Base-by-base conservation (phyloP, 2,113 vertebrate species). In the Ranitomeya imitator region DNA sequence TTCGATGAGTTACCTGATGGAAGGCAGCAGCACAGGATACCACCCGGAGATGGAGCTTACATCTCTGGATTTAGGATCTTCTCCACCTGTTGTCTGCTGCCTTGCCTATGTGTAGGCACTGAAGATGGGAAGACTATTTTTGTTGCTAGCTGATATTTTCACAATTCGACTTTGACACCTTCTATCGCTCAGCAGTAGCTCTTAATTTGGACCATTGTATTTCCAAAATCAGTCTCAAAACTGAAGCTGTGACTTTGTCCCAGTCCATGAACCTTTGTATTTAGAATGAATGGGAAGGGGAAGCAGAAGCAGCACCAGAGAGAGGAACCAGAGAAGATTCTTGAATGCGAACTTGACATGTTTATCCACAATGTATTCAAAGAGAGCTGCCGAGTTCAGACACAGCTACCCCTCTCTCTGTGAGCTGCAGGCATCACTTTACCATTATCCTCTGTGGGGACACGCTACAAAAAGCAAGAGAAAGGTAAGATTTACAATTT, bases 371-470 rank as follows among this genome's bases (percentile, higher is more conserved):
- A 86, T 90, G 89, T 26, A 14, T 71, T 88, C 85, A 91, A 85
- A 45, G 89, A 73, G 63, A 85, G 74, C 90, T 93, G 87, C 1
- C 6, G 90, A 87, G 85, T 91, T 54, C 88, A 91, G 88, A 91
- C 92, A 92, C 92, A 90, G 74, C 90, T 92, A 90, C 92, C 89
- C 88, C 85, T 92, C 91, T 51, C 71, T 51, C 85, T 79, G 71
- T 92, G 91, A 93, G 89, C 88, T 73, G 85, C 71, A 78, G 65
- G 71, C 63, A 15, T 91, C 89, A 73, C 76, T 90, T 85, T 94
- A 91, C 89, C 59, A 88, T n/a, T 85, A 90, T 85, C 90, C 60
- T 91, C 90, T 93, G 89, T 90, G 90, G 91, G 92, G 23, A 88
- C 86, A 81, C 73, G 51, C 85, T 85, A 90, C 79, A 90, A 84